Base-by-base conservation (phyloP, 64 coral and sea anemone species). In the Porites lutea region DNA sequence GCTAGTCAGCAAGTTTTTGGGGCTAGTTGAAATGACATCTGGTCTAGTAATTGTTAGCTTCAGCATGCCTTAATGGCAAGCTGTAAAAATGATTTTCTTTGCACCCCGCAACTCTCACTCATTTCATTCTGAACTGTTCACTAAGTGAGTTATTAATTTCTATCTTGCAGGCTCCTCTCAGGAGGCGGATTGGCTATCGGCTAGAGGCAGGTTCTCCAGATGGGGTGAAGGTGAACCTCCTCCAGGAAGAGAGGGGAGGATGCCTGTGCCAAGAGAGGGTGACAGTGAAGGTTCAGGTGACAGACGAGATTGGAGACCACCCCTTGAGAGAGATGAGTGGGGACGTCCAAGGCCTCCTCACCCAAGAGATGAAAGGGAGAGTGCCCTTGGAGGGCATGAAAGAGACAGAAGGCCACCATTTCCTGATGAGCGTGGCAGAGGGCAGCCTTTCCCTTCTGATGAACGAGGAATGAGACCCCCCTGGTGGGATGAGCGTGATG, bases 261-360 rank as follows among this genome's bases (percentile, higher is more conserved):
- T 61, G 66, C 60, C 80, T 47, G 2, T 49, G 44, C 80, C 80
- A 66, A 66, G 37, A 83, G 80, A 83, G 47, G 80, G 19, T 44
- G 63, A 63, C 4, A 13, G 10, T 79, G 65, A 54, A 20, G 74
- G 75, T 43, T 18, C 21, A 6, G 44, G 13, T 60, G 61, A 89
- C 64, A 81, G 64, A 77, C 72, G 21, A 71, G 88, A 90, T 18
- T 79, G 88, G 66, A 65, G 51, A 55, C 27, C 76, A 55, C 85
- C 69, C 23, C 58, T 37, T n/a, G 45, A 76, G 7, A 37, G 57
- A 16, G 18, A 69, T 69, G 62, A 84, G 18, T 68, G 81, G 18
- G 63, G 46, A 37, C 27, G 27, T 3, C 19, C 62, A 84, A 68
- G 81, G n/a, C 64, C 62, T 13, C 81, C 81, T 52, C 48, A 21